Percentiles rank a stretch among this genome's conserved stretches.
phyloP scores from a whole-genome alignment of 2,888 invertebrate genomes.

The Epinotia nisella region DNA sequence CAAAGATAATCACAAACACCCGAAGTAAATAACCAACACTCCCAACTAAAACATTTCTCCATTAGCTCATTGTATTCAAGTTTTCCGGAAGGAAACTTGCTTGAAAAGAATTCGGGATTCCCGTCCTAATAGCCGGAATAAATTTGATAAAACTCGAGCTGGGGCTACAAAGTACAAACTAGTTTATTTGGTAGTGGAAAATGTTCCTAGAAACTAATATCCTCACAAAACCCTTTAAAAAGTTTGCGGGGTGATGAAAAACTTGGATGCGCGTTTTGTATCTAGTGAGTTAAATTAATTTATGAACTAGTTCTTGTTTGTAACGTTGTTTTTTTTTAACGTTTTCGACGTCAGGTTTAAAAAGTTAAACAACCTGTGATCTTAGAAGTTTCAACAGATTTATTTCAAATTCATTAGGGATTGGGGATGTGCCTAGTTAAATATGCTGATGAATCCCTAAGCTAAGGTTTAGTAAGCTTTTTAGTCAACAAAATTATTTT shows the following conservation, averaged over 20 bases:
- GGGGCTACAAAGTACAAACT: constrained; percentile 51
- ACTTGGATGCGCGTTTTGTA: constrained; percentile 15
- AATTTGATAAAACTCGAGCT: constrained; percentile 62
- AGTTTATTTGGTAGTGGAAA: constrained; percentile 54
- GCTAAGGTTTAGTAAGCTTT: not conserved
- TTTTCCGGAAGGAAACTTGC: constrained; percentile 51
- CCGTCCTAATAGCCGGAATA: constrained; percentile 61
- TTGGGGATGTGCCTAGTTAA: no score
- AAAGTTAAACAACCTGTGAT: not conserved
- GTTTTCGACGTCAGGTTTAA: no score
- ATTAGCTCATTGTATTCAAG: constrained; percentile 59
- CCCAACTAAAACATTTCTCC: constrained; percentile 52
- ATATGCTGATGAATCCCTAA: no score
- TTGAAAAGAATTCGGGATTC: constrained; percentile 52
- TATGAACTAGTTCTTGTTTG: not conserved
- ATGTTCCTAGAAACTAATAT: constrained; percentile 45
- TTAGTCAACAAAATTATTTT: not conserved
- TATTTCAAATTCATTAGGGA: no score
- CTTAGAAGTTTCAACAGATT: not conserved
- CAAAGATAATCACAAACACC: constrained; percentile 31
- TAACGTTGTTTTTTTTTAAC: not conserved
- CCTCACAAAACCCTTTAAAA: constrained; percentile 46
- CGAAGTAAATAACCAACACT: constrained; percentile 49
- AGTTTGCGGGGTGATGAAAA: constrained; percentile 43
- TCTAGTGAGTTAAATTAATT: not conserved